Percentiles rank a stretch among this genome's conserved stretches.
These are phyloP conservation scores for Drosophila kambysellisi DNA, from an alignment of 2,888 invertebrate species.

Conservation along the genomic window DNA sequence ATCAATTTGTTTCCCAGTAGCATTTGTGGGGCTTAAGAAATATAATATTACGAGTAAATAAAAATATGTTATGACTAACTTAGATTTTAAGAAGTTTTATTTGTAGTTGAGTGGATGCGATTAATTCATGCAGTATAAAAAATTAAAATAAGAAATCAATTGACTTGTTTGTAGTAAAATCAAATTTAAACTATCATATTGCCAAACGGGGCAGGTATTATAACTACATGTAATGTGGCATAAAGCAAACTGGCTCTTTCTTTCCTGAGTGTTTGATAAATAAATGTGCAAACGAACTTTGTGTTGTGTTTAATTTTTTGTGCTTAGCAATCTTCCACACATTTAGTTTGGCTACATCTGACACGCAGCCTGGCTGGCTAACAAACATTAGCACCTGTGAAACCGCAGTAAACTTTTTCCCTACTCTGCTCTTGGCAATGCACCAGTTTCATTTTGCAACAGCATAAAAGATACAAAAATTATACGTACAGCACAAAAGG, in stretches of 20 bases:
- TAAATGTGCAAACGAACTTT: constrained; percentile 68
- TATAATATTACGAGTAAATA: constrained; percentile 11
- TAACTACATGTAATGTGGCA: constrained; percentile 39
- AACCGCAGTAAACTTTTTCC: constrained; percentile 47
- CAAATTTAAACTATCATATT: constrained; percentile 34
- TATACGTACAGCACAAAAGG: constrained; percentile 47
- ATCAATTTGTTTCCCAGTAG: not conserved
- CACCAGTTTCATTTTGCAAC: constrained; percentile 32
- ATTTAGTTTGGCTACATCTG: constrained; percentile 55
- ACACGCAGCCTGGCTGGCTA: constrained; percentile 62
- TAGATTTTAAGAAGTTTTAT: constrained; percentile 51
- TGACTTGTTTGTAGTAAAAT: constrained; percentile 47
- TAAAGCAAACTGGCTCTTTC: constrained; percentile 37
- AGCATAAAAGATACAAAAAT: constrained; percentile 48
- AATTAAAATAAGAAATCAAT: constrained; percentile 21
- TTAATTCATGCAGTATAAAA: constrained; percentile 20
- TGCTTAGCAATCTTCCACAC: constrained; percentile 17
- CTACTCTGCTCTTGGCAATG: constrained; percentile 54
- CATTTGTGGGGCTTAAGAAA: constrained; percentile 2
- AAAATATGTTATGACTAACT: constrained; percentile 36
- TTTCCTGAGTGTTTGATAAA: constrained; percentile 71
- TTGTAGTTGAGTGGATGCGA: constrained; percentile 26
- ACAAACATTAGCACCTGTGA: constrained; percentile 75
- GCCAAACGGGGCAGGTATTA: constrained; percentile 44
- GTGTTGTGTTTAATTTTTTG: constrained; percentile 23